phyloP scores from a whole-genome alignment of 2,113 vertebrate genomes.

The Neogale vison region DNA sequence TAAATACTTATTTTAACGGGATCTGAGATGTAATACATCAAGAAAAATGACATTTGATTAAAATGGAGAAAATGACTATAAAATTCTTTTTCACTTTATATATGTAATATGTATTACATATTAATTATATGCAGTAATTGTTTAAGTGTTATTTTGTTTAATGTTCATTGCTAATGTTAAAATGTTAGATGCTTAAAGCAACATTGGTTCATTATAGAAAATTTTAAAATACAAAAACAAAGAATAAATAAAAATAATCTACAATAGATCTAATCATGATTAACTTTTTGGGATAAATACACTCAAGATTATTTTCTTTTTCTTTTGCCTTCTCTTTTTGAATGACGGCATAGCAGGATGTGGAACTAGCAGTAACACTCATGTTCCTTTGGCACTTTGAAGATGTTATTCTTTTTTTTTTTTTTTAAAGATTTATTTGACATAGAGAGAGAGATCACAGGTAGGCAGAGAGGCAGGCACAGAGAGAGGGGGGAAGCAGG shows the following conservation, averaged over 20 bases:
- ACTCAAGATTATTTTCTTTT: not conserved
- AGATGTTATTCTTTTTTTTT: not conserved
- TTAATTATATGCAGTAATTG: not conserved
- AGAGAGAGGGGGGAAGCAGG: too few species aligned
- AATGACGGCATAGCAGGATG: not conserved
- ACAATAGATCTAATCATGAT: not conserved
- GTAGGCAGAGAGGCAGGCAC: too few species aligned
- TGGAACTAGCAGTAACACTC: not conserved
- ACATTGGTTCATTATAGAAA: not conserved
- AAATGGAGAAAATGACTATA: not conserved
- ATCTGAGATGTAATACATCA: not conserved
- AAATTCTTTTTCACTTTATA: not conserved
- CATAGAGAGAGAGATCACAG: too few species aligned
- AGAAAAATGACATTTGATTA: not conserved
- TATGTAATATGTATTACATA: not conserved
- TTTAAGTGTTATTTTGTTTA: not conserved
- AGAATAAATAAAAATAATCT: conserved; percentile 7
- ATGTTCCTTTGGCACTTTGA: not conserved
- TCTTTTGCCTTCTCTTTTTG: not conserved
- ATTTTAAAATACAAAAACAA: not conserved
- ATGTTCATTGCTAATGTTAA: conserved; percentile 1
- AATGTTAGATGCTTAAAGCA: conserved; percentile 5
- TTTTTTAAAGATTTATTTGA: too few species aligned
- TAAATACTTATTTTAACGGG: conserved; percentile 3
- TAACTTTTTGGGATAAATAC: not conserved